These are phyloP conservation scores for Cantharis flavilabris DNA, from an alignment of 2,888 invertebrate genomes.

Conservation along the genomic window DNA sequence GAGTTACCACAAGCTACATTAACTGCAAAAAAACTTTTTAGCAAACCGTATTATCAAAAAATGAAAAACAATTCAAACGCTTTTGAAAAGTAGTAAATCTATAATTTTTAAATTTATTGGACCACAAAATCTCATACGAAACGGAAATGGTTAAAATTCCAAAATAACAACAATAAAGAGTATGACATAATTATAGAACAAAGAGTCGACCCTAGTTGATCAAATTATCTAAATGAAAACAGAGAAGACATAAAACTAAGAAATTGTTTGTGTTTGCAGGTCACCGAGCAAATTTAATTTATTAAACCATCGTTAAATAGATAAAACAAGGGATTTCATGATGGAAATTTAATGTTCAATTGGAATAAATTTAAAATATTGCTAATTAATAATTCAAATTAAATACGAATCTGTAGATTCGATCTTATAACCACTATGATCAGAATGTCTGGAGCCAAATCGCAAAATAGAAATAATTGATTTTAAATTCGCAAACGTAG, in stretches of 20 bases:
- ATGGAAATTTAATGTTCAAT: background rate
- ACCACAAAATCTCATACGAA: background rate
- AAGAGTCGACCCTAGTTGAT: background rate
- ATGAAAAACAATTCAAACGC: background rate
- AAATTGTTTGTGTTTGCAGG: background rate
- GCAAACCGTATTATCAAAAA: background rate
- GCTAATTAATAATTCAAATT: background rate
- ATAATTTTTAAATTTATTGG: background rate
- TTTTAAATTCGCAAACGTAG: background rate
- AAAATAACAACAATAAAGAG: background rate
- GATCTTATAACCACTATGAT: too few relatives aligned
- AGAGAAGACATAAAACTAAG: background rate
- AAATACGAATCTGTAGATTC: background rate
- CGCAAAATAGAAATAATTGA: too few relatives aligned
- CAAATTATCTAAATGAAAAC: background rate
- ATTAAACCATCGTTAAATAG: background rate
- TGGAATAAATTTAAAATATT: background rate
- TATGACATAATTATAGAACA: background rate
- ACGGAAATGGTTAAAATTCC: background rate
- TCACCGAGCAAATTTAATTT: background rate
- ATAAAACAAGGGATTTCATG: background rate
- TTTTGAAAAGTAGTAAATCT: background rate
- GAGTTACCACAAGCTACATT: background rate
- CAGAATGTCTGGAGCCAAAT: too few relatives aligned
- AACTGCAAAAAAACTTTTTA: background rate